Conservation (phyloP, 2,888 invertebrate genomes). For the Lasioglossum zephyrum region DNA sequence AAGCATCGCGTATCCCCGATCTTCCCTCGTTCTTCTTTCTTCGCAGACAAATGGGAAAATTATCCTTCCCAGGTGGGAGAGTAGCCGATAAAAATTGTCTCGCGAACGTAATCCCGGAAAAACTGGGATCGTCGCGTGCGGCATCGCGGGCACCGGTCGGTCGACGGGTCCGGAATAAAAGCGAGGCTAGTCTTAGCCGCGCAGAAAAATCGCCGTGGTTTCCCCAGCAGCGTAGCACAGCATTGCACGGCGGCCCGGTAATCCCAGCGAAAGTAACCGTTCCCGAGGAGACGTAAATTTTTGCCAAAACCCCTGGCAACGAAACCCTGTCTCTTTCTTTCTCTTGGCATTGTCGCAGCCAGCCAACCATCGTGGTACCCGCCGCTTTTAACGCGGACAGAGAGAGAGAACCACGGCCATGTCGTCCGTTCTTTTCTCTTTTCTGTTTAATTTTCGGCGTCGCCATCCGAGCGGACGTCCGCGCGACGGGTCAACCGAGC, state of each 20-base stretch:
- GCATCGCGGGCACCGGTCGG: background rate
- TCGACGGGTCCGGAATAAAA: slow-evolving; percentile 13
- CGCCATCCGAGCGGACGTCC: slow-evolving; percentile 7
- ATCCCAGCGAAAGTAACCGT: slow-evolving; percentile 20
- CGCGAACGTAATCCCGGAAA: slow-evolving; percentile 31
- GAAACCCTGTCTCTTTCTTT: background rate
- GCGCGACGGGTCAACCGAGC: slow-evolving; percentile 32
- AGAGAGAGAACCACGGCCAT: background rate
- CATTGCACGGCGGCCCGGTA: background rate
- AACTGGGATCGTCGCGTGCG: background rate
- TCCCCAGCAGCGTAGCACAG: background rate
- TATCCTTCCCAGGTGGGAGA: slow-evolving; percentile 6
- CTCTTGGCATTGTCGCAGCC: background rate
- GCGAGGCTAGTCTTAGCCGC: slow-evolving; percentile 13
- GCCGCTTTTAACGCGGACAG: background rate
- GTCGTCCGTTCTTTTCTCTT: background rate
- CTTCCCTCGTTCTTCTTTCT: background rate
- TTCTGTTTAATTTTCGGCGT: background rate
- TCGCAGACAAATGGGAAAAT: slow-evolving; percentile 19
- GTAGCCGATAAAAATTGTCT: slow-evolving; percentile 35
- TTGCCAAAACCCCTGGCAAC: slow-evolving; percentile 8
- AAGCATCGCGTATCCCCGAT: background rate
- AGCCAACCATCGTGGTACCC: background rate
- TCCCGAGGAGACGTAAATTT: slow-evolving; percentile 23
- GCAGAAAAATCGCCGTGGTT: slow-evolving; percentile 25